A percentile compares a stretch with the other conserved stretches of the same genome.
Conservation (phyloP, 2,888 invertebrate species). For the Taphrorychus bicolor region DNA sequence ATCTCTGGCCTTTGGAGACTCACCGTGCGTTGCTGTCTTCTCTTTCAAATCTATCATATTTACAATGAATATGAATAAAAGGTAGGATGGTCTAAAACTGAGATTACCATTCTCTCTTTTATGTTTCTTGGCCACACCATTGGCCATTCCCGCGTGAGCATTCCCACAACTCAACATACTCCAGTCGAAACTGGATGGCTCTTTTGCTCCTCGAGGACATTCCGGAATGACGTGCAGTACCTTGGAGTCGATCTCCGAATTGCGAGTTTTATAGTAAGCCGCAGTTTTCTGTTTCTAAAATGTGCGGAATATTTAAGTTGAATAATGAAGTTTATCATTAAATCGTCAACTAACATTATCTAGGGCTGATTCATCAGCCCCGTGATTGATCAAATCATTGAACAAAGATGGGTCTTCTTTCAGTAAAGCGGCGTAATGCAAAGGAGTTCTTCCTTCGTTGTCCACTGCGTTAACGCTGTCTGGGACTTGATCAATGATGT, state of each 20-base stretch:
- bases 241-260: constrained; percentile 75
- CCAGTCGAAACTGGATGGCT: constrained; percentile 78
- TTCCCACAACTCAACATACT: constrained; percentile 61
- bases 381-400: constrained; percentile 77
- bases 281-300: constrained; percentile 83
- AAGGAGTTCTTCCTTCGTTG: constrained; percentile 83
- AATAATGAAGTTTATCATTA: neutral
- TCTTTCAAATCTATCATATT: neutral
- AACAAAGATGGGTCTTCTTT: constrained; percentile 82
- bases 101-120: constrained; percentile 38
- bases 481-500: constrained; percentile 74
- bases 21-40: neutral
- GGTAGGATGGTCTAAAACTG: too few relatives aligned
- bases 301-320: neutral
- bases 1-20: neutral
- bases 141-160: too few relatives aligned
- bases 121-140: constrained; percentile 47
- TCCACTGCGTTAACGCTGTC: constrained; percentile 75
- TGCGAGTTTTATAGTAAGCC: constrained; percentile 77
- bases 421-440: constrained; percentile 86
- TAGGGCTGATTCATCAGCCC: constrained; percentile 82
- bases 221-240: constrained; percentile 77
- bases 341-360: constrained; percentile 71
- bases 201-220: constrained; percentile 79
- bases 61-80: neutral